Base-by-base conservation (phyloP, 2,888 invertebrate species). In the Callosobruchus maculatus region DNA sequence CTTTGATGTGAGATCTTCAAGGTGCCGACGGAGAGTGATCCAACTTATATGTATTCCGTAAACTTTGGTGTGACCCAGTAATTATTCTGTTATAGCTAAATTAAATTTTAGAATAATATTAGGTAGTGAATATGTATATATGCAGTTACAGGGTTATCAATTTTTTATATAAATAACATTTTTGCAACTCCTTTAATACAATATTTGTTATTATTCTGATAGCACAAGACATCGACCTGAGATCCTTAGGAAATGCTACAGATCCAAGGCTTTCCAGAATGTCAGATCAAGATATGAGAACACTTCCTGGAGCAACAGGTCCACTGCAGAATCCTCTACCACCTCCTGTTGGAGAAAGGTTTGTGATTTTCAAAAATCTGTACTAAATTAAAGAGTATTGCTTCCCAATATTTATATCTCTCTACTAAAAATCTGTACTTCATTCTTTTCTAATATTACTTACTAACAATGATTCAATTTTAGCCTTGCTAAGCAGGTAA, bases 261-360 rank as follows among this genome's bases (percentile, higher is more conserved):
- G 89, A 90, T 84, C 89, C 90, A 20, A 85, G 90, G 78, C 81
- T 90, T 74, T 82, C 84, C 20, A 84, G 83, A 71, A 88, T 92
- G 85, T 84, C 90, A 70, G 95, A 95, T 87, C 94, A 95, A 86
- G 95, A 95, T 86, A 92, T 95, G 90, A 90, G 95, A 78, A 90
- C 91, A 72, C 88, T 91, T 68, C 87, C 88, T 0, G 79, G 77
- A 21, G 18, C 18, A 13, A 18, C 49, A 49, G 49, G 49, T 13
- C 80, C 79, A 18, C 77, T 83, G 31, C 78, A 82, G 20, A 82
- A 83, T 78, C 83, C 83, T 21, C 71, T 83, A 66, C 83, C 82
- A 18, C 83, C 83, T 21, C 84, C 85, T 20, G 82, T 85, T 22
- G 82, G 80, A 20, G 89, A 88, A 79, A 85, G 80, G 88, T 88